phyloP scores from a whole-genome alignment of 2,113 vertebrate genomes.

The Camelus bactrianus region DNA sequence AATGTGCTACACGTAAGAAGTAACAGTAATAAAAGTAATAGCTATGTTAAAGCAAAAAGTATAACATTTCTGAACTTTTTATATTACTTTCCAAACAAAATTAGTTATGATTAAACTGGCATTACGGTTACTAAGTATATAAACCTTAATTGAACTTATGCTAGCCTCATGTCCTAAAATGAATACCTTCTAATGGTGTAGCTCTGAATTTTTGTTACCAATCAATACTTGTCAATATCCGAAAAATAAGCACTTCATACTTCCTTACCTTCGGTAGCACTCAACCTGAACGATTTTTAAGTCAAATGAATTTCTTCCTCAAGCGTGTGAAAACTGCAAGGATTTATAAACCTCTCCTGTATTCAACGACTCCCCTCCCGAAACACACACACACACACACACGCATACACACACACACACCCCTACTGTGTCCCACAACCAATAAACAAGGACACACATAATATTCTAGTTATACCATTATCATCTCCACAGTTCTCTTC shows the following conservation, averaged over 20 bases:
- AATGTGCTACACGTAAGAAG: constrained; percentile 38
- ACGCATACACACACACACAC: not conserved
- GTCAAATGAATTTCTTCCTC: not conserved
- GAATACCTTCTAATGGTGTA: not conserved
- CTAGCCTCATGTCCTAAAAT: constrained; percentile 7
- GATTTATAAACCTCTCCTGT: not conserved
- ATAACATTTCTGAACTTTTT: constrained; percentile 42
- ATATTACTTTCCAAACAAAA: constrained; percentile 58
- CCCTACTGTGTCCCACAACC: not conserved
- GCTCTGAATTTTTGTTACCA: not conserved
- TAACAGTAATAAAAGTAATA: constrained; percentile 24
- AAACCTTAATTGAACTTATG: constrained; percentile 27
- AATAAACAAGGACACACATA: not conserved
- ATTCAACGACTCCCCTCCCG: not conserved
- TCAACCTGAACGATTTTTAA: constrained; percentile 16
- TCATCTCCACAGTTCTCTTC: constrained; percentile 1
- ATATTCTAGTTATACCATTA: not conserved
- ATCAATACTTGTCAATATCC: not conserved
- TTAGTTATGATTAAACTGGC: not conserved
- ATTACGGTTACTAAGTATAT: not conserved
- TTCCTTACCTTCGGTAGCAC: constrained; percentile 57
- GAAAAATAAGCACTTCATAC: constrained; percentile 17
- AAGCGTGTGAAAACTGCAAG: constrained; percentile 7
- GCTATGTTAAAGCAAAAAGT: constrained; percentile 14
- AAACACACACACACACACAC: not conserved